Conservation (phyloP, 2,797 vertebrate genomes). For the Gambusia yucatana region DNA sequence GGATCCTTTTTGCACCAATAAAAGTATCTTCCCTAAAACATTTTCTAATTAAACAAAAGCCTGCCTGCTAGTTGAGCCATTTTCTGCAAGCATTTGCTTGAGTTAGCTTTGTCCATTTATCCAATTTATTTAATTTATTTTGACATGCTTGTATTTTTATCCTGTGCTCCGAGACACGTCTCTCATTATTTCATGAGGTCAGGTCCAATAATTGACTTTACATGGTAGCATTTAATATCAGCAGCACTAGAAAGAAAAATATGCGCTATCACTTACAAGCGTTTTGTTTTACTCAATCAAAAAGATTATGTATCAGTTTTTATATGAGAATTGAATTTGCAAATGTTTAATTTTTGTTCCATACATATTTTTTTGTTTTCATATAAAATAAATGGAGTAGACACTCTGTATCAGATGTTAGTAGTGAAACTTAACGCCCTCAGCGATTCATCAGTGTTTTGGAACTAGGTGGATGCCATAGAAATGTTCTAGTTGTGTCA, state of each 20-base stretch:
- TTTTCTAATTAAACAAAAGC: slow-evolving; percentile 40
- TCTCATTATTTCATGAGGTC: neutral
- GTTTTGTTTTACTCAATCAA: slow-evolving; percentile 6
- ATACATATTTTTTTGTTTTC: neutral
- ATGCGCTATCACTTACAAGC: neutral
- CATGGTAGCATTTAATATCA: neutral
- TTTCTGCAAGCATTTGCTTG: slow-evolving; percentile 21
- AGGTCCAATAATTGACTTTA: neutral
- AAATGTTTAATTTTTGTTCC: slow-evolving; percentile 1
- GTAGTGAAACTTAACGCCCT: neutral
- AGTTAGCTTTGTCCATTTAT: slow-evolving; percentile 40
- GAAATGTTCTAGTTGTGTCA: slow-evolving; percentile 20
- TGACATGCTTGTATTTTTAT: slow-evolving; percentile 34
- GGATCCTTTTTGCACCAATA: slow-evolving; percentile 38
- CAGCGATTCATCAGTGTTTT: neutral
- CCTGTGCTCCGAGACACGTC: slow-evolving; percentile 34
- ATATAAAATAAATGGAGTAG: neutral
- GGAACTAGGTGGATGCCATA: slow-evolving; percentile 14
- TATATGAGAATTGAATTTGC: neutral
- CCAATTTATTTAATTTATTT: slow-evolving; percentile 49
- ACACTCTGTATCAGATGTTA: slow-evolving; percentile 6
- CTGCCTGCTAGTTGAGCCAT: slow-evolving; percentile 24
- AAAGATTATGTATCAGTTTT: slow-evolving; percentile 1
- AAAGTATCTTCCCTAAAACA: slow-evolving; percentile 24
- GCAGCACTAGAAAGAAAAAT: neutral